phyloP scores from a whole-genome alignment of 53 echinoderm and acorn worm genomes.

The Holothuria scabra region DNA sequence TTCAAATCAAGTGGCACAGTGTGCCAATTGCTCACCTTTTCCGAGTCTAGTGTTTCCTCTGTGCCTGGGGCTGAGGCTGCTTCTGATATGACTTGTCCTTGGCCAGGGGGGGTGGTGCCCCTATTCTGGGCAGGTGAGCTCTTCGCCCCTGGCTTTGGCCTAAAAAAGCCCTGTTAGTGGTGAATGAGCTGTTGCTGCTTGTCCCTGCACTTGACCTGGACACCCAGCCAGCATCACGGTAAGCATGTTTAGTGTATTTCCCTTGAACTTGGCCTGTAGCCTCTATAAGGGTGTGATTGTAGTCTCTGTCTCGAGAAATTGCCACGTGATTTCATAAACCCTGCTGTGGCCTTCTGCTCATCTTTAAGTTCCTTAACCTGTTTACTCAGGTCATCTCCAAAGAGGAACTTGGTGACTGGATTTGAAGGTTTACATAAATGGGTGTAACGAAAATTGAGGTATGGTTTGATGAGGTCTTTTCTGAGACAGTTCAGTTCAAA shows the following conservation, averaged over 20 bases:
- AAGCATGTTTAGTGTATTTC: too few relatives aligned
- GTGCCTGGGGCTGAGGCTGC: too few relatives aligned
- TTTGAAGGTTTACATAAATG: constrained; percentile 36
- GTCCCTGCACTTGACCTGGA: background rate
- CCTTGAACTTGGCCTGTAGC: background rate
- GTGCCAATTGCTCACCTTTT: too few relatives aligned
- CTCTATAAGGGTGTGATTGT: background rate
- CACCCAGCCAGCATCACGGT: background rate
- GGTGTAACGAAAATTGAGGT: background rate
- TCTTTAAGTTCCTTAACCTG: constrained; percentile 53
- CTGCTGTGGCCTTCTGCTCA: constrained; percentile 20
- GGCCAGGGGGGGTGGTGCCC: too few relatives aligned
- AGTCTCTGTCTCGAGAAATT: background rate
- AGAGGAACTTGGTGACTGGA: constrained; percentile 41
- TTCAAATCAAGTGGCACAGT: too few relatives aligned
- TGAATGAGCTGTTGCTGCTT: background rate
- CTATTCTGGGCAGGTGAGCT: too few relatives aligned
- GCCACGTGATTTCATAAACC: constrained; percentile 28
- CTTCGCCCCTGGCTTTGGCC: too few relatives aligned
- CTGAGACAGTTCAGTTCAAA: constrained; percentile 38
- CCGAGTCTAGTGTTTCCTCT: too few relatives aligned
- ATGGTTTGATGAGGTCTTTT: constrained; percentile 52
- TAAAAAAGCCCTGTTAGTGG: background rate
- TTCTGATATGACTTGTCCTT: too few relatives aligned
- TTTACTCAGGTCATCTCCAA: constrained; percentile 50